Percentiles rank a stretch among this genome's conserved stretches.
These are phyloP conservation scores for Hypocryptadius cinnamomeus DNA, from an alignment of 2,113 vertebrate genomes.

Conservation along the genomic window DNA sequence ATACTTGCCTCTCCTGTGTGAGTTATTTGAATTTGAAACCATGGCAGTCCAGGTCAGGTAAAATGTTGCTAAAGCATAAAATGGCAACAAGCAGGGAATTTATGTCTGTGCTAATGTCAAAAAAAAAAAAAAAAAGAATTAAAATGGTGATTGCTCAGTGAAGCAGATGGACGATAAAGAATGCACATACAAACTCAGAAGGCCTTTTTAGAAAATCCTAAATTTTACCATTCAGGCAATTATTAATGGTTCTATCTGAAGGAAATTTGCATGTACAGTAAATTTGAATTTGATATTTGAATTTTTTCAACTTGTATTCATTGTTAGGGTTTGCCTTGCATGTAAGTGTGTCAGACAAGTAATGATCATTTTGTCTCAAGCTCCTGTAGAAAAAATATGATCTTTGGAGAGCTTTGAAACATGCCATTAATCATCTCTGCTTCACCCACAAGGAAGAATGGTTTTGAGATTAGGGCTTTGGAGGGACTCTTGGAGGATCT, in stretches of 20 bases:
- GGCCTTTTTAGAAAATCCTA: neutral
- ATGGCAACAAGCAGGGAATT: neutral
- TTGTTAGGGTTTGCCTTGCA: neutral
- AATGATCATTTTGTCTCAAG: neutral
- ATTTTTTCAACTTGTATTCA: neutral
- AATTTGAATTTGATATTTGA: no score
- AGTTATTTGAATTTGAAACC: neutral
- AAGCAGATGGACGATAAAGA: neutral
- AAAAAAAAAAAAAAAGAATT: neutral
- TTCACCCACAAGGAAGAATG: conserved; percentile 18
- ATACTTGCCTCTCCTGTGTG: neutral
- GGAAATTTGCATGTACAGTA: neutral
- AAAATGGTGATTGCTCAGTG: neutral
- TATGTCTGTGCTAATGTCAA: neutral
- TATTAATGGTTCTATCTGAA: neutral
- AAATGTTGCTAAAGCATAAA: neutral
- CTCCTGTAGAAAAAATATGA: neutral
- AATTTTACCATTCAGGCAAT: neutral
- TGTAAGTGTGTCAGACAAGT: neutral
- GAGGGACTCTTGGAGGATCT: neutral
- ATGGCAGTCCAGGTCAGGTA: neutral
- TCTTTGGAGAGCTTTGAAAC: neutral
- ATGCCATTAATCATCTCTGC: neutral
- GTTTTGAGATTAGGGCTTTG: conserved; percentile 25
- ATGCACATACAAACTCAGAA: neutral